Evolutionary conservation across 2,113 vertebrate genomes (phyloP).

Genomic region (Addax nasomaculatus): DNA sequence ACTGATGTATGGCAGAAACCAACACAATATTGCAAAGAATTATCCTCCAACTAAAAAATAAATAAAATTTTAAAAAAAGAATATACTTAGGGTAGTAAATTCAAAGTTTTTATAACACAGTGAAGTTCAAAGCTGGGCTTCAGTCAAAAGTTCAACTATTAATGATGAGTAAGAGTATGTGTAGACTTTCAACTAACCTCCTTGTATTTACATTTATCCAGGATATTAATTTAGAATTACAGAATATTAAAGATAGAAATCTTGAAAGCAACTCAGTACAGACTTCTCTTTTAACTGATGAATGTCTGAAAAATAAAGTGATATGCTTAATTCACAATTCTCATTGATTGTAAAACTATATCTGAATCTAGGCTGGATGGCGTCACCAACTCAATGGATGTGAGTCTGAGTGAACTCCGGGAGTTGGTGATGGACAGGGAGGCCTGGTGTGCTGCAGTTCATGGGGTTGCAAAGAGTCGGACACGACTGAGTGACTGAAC

Average conservation of each 20-base stretch:
- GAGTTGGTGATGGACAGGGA: no score
- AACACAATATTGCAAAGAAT: not conserved
- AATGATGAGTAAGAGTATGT: not conserved
- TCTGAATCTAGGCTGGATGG: not conserved
- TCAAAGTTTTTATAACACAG: not conserved
- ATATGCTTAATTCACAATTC: not conserved
- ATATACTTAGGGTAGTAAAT: not conserved
- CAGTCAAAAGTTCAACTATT: not conserved
- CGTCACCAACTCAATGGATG: no score
- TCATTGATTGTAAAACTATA: not conserved
- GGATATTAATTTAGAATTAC: not conserved
- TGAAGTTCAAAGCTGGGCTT: not conserved
- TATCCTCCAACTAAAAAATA: not conserved
- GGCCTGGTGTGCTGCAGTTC: no score
- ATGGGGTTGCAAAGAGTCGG: no score
- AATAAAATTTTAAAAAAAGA: not conserved
- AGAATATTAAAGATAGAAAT: slow-evolving; percentile 5
- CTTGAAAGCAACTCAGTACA: not conserved
- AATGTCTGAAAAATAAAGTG: not conserved
- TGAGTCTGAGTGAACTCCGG: no score
- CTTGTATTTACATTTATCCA: not conserved
- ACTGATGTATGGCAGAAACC: not conserved
- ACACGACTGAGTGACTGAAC: no score
- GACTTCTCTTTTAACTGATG: not conserved
- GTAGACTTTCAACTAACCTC: not conserved